Base-by-base conservation (phyloP, 2,888 invertebrate genomes). In the Hypolimnas misippus region DNA sequence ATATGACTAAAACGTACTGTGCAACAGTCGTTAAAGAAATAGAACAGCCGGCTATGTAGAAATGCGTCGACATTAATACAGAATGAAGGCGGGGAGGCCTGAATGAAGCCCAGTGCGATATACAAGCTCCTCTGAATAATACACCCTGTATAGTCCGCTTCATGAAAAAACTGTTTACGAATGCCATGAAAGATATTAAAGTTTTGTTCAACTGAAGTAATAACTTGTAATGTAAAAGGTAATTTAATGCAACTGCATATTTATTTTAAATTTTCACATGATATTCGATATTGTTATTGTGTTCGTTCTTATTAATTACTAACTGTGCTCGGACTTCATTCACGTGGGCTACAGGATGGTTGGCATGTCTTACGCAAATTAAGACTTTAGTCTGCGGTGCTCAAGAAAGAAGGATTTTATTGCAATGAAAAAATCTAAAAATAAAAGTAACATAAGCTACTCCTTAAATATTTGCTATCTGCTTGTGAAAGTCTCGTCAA, bases 21-120 rank as follows among this genome's bases (percentile, higher is more conserved):
- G 42, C 31, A 16, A 51, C 54, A 55, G 31, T 19, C 60, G 2
- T 50, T 58, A 54, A 19, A 40, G 12, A 62, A n/a, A 54, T 51
- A 58, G 40, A 52, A 64, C 25, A 51, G 62, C 38, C 25, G 44
- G 62, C 46, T 25, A 44, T 62, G 52, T 42, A 38, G 54, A 25
- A 60, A 51, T 56, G 61, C 65, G 62, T 60, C 62, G 62, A 53
- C 44, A 63, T 64, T 66, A 61, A 64, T 67, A 58, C 64, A 21
- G 57, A 64, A 64, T 64, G 58, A 56, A 61, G 56, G 52, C 57
- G 58, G 50, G 61, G 57, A 57, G 3, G 57, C 56, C 57, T 55
- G 63, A 62, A 63, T 58, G 54, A 54, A 46, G 50, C 17, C 31
- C 16, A 46, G 42, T 17, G 21, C n/a, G 7, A 29, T 38, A n/a